Base-by-base conservation (phyloP, 1,140 invertebrate species). In the Daktulosphaira vitifoliae region DNA sequence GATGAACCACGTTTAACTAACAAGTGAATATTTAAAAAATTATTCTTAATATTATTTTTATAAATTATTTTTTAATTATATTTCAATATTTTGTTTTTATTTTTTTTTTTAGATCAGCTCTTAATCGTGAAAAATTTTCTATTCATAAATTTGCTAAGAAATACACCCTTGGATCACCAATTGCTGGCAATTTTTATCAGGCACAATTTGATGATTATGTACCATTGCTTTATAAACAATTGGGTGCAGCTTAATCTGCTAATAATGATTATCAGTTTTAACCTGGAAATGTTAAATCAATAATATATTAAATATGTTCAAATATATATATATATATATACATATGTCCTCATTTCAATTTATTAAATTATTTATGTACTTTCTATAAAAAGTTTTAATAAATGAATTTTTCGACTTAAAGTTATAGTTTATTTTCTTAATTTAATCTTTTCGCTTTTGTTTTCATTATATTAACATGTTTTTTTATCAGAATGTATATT, bases 121-220 rank as follows among this genome's bases (percentile, higher is more conserved):
- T 90, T 23, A 79, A 82, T n/a, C 82, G 93, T 11, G 84, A 78
- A 0, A 80, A 81, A 5, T 96, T 92, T 71, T 87, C 87, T 5
- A 89, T 91, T 67, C 78, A 76, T 23, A 84, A 87, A 20, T 95
- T 96, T 75, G 88, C 86, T 0, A 73, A 78, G 5, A 94, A 94
- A 70, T 89, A 95, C 71, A 81, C 86, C 0, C 76, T 96, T 15
- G 88, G 88, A 6, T 73, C 84, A 68, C 89, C 90, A 0, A 76
- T 96, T 50, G 90, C 90, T 48, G 92, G 87, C 8, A 96, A 95
- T 72, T 87, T 93, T 72, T 96, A 84, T 70, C 87, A 88, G 73
- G 92, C 93, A 4, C 78, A 92, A 72, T 96, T 79, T 71, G 94
- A 97, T 74, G 86, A 91, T 70, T 96, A 95, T 70, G 91, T 96